phyloP scores from a whole-genome alignment of 2,888 invertebrate species.

The Congeria kusceri region DNA sequence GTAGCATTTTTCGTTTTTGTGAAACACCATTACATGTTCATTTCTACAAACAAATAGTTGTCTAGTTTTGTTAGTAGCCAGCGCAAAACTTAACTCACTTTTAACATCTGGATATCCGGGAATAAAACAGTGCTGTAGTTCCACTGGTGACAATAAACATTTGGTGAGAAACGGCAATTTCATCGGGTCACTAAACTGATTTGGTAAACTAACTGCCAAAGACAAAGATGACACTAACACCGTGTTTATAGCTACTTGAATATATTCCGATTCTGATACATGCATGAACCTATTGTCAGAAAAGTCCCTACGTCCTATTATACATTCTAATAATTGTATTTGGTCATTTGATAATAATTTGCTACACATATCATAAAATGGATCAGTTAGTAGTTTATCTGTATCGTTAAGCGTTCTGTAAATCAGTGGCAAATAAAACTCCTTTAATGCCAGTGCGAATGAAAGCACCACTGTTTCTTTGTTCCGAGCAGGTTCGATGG shows the following conservation, averaged over 20 bases:
- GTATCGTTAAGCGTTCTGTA: conserved; percentile 23
- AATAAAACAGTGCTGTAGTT: conserved; percentile 1
- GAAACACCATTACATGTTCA: no score
- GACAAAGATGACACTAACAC: conserved; percentile 19
- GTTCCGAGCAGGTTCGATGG: background rate
- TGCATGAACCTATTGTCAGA: conserved; percentile 6
- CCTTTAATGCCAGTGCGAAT: conserved; percentile 16
- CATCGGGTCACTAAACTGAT: no score
- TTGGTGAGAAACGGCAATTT: conserved; percentile 4
- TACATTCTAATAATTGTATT: conserved; percentile 16
- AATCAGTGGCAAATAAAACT: conserved; percentile 34
- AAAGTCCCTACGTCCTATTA: conserved; percentile 39
- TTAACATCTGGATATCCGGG: conserved; percentile 29
- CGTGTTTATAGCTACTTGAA: conserved; percentile 15
- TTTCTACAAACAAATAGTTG: no score
- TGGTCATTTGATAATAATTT: background rate
- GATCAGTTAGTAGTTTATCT: background rate
- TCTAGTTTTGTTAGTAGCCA: no score
- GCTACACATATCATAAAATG: background rate
- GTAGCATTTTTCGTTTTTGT: no score
- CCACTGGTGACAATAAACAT: conserved; percentile 12
- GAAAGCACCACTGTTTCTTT: conserved; percentile 6
- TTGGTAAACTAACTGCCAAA: background rate
- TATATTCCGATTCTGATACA: conserved; percentile 17
- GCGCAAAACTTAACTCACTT: background rate